phyloP scores from a whole-genome alignment of 2,797 vertebrate species.

The Acanthurus tractus region DNA sequence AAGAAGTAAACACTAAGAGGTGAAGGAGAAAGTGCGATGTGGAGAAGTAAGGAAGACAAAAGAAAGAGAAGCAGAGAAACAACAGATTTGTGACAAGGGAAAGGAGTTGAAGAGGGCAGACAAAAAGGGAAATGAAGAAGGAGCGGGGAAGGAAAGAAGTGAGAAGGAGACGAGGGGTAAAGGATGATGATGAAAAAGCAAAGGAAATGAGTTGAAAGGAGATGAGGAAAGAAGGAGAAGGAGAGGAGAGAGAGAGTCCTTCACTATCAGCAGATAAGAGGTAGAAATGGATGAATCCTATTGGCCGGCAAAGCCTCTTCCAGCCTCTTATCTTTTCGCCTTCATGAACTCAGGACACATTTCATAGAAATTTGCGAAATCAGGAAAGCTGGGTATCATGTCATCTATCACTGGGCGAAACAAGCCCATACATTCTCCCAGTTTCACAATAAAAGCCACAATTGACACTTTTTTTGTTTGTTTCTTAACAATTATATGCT shows the following conservation, averaged over 20 bases:
- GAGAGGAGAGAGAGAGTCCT: slow-evolving; percentile 42
- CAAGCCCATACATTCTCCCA: slow-evolving; percentile 62
- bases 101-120: slow-evolving; percentile 21
- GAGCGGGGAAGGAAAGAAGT: slow-evolving; percentile 10
- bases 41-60: neutral
- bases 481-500: slow-evolving; percentile 56
- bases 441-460: slow-evolving; percentile 71
- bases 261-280: slow-evolving; percentile 83
- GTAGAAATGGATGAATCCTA: slow-evolving; percentile 82
- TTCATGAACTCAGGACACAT: slow-evolving; percentile 77
- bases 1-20: neutral
- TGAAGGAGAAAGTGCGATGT: neutral
- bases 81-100: slow-evolving; percentile 23
- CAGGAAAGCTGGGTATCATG: slow-evolving; percentile 70
- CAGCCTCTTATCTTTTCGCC: slow-evolving; percentile 79
- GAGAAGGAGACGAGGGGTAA: slow-evolving; percentile 25
- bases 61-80: slow-evolving; percentile 24
- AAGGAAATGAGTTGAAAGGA: slow-evolving; percentile 18
- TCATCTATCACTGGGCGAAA: slow-evolving; percentile 69
- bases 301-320: slow-evolving; percentile 62
- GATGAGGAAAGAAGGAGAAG: slow-evolving; percentile 23
- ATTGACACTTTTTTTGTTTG: slow-evolving; percentile 60
- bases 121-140: slow-evolving; percentile 32
- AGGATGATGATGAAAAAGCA: slow-evolving; percentile 51
- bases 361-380: slow-evolving; percentile 85